phyloP scores from a whole-genome alignment of 2,797 vertebrate species.

The Lateolabrax maculatus region DNA sequence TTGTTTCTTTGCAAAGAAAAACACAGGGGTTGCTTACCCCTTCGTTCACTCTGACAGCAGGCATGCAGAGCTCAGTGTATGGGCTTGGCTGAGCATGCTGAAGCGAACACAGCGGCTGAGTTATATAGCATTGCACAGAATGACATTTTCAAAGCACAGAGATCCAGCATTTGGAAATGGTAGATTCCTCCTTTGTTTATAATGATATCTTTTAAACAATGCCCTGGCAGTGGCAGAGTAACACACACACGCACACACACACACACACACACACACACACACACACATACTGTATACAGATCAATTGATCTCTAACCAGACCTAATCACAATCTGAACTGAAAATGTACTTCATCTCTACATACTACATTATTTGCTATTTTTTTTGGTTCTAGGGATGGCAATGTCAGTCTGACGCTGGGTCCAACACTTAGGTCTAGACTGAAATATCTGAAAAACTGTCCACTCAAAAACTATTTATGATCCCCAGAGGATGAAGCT shows the following conservation, averaged over 20 bases:
- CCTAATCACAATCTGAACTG: background rate
- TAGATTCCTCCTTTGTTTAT: constrained; percentile 5
- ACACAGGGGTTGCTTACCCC: constrained; percentile 55
- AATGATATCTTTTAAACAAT: constrained; percentile 2
- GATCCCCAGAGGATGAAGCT: background rate
- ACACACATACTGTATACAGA: background rate
- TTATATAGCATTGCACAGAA: constrained; percentile 22
- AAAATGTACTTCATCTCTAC: too few species aligned
- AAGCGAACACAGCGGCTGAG: constrained; percentile 38
- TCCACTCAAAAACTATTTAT: background rate
- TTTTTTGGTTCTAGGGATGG: background rate
- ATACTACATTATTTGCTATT: too few species aligned
- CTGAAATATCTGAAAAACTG: background rate
- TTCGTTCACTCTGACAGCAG: constrained; percentile 51
- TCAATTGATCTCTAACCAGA: background rate
- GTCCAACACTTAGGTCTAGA: too few species aligned
- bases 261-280: background rate
- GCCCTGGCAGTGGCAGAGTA: background rate
- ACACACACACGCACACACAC: background rate
- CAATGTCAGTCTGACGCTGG: background rate
- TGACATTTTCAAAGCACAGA: constrained; percentile 33
- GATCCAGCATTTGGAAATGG: constrained; percentile 20
- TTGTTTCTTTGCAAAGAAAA: constrained; percentile 59
- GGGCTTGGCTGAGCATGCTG: constrained; percentile 32
- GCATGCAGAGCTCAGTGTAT: constrained; percentile 46